Conservation (phyloP, 1,140 invertebrate genomes). For the Euura lappo region DNA sequence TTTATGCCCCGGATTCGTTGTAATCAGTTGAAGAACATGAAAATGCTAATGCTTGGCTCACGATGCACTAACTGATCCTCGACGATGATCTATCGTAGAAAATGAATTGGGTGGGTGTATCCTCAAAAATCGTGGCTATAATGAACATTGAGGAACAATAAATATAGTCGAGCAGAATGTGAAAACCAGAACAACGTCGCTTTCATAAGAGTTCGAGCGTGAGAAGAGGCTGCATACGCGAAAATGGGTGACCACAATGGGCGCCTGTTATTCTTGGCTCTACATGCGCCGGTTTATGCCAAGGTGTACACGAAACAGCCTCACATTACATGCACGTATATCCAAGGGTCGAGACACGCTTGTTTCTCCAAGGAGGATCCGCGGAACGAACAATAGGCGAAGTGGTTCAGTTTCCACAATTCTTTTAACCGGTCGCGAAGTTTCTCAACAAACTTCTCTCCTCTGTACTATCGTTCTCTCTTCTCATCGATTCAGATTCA, state of each 20-base stretch:
- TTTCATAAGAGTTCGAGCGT: constrained; percentile 5
- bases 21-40: too few relatives aligned
- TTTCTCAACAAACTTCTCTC: constrained; percentile 3
- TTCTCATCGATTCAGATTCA: background rate
- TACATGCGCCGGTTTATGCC: background rate
- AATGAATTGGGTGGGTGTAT: too few relatives aligned
- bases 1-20: too few relatives aligned
- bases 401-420: constrained; percentile 7
- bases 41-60: too few relatives aligned
- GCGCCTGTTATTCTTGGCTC: background rate
- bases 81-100: too few relatives aligned
- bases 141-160: background rate
- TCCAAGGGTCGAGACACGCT: background rate
- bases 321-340: background rate
- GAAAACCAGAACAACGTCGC: constrained; percentile 4
- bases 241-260: constrained; percentile 3
- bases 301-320: background rate
- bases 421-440: background rate
- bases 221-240: constrained; percentile 1
- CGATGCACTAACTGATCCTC: too few relatives aligned
- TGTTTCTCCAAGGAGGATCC: constrained; percentile 5
- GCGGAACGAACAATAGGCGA: background rate
- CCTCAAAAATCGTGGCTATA: too few relatives aligned
- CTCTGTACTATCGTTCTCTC: too few relatives aligned
- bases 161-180: background rate